These are phyloP conservation scores for Polydrusus pterygomalis DNA, from an alignment of 2,888 invertebrate species.

Conservation along the genomic window DNA sequence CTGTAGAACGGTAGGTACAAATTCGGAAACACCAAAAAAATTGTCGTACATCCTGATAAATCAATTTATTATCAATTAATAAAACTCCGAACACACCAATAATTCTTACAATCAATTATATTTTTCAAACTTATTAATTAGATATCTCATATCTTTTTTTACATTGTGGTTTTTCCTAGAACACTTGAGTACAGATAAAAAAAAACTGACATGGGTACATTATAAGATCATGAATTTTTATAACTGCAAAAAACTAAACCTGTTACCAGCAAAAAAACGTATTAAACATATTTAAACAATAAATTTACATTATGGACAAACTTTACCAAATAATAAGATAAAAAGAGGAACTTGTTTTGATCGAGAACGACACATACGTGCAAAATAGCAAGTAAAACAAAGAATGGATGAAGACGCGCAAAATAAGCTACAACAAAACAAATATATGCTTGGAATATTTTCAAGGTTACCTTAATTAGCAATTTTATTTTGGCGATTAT, in stretches of 20 bases:
- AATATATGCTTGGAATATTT: conserved; percentile 26
- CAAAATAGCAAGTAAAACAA: conserved; percentile 19
- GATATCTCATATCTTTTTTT: not conserved
- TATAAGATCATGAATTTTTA: conserved; percentile 3
- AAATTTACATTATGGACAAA: conserved; percentile 15
- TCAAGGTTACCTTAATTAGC: conserved; percentile 46
- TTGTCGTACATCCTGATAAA: too few relatives aligned
- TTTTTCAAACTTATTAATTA: too few relatives aligned
- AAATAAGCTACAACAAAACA: conserved; percentile 17
- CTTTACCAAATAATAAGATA: conserved; percentile 20
- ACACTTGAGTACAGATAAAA: not conserved
- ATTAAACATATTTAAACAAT: conserved; percentile 11
- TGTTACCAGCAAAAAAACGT: conserved; percentile 1
- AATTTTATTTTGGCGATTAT: conserved; percentile 35
- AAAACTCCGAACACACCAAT: too few relatives aligned
- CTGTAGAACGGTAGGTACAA: too few relatives aligned
- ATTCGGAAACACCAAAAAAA: too few relatives aligned
- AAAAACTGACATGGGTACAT: not conserved
- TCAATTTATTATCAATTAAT: too few relatives aligned
- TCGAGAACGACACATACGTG: conserved; percentile 22
- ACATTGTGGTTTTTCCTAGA: not conserved
- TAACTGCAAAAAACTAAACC: conserved; percentile 9
- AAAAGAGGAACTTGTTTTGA: conserved; percentile 19
- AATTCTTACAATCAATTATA: too few relatives aligned
- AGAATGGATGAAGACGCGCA: conserved; percentile 16